Evolutionary conservation across 2,888 invertebrate species (phyloP), one percentile per base, ranked within the genome.

Genomic region (Cataglyphis albicans): DNA sequence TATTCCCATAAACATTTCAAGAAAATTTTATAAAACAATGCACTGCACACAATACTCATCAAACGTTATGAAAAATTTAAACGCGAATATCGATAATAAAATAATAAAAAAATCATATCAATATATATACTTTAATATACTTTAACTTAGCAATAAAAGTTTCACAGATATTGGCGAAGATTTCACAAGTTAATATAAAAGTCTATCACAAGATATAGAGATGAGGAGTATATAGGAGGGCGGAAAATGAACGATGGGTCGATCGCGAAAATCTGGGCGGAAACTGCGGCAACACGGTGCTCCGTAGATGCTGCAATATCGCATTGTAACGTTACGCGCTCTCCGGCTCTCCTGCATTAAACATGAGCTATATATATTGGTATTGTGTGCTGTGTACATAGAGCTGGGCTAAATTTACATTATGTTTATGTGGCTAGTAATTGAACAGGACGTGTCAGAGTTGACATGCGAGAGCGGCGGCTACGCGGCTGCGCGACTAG

Each of bases 341-440:
- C 84, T 65, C 68, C 52, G 81, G 67, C 81, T 86, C 85, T 87
- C 78, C 63, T 91, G 88, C 89, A 91, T 91, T 91, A 91, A 89
- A 89, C 91, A 91, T 91, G 90, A 91, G 90, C 81, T 84, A 55
- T 72, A 87, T 86, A 86, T 83, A 85, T 87, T 86, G 82, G 87
- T 88, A 91, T 91, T 91, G 90, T 88, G 81, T 81, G 75, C 89
- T 84, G 85, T 86, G 87, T 86, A 87, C 84, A 86, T 74, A 35
- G 78, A 57, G 84, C 85, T 76, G 74, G 81, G 78, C 87, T 90
- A 88, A 92, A 92, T 92, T 91, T 91, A 91, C 92, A 92, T 92
- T 91, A 91, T 86, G 89, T 88, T 91, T 90, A 86, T 91, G 89
- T 65, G 87, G 82, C 82, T 86, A 83, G 87, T 91, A 91, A 91